Evolutionary conservation across 23 tunicate species (phyloP), one percentile per base, ranked within the genome.

Genomic region (Trididemnum nubilum): DNA sequence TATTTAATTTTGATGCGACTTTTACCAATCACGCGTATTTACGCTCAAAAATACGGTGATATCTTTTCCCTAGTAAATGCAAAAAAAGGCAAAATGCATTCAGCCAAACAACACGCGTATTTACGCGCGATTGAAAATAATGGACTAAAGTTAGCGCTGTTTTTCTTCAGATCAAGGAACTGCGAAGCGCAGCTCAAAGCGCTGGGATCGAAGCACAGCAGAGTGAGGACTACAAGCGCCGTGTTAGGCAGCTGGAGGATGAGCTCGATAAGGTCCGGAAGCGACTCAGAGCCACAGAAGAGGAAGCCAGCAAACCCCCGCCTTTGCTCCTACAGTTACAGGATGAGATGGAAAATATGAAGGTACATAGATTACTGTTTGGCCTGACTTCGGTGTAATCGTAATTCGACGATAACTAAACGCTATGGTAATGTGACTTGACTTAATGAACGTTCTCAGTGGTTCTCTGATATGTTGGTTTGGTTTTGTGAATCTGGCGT

Each of bases 261-360:
- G 90, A 85, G 57, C 57, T 91, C 52, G 81, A 81, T 18, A 65
- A 78, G 30, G 86, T 82, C 22, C 30, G 85, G 25, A 76, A 60
- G 21, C 82, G 86, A 30, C 85, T 91, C 50, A 64, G 79, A 34
- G 5, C 37, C 65, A 85, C 84, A 1, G 85, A 91, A 66, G 82
- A 81, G 25, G 97, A 91, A 58, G 97, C 90, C 27, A 91, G 87
- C 49, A 85, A 52, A 34, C 97, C 97, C 2, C 81, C 87, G 2
- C 97, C 97, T 22, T 33, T 92, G 69, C 51, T 86, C 12, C 65
- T 77, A 37, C 82, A 87, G 37, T 77, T 92, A 25, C 91, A 92
- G 64, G 82, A 82, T 9, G 92, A 92, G 36, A 83, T 92, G 83
- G 83, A 71, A 4, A 70, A 66, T 9, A 82, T 92, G 82, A 86